Evolutionary conservation across 2,888 invertebrate genomes (phyloP), one percentile per base, ranked within the genome.

Genomic region (Lithosia quadra): DNA sequence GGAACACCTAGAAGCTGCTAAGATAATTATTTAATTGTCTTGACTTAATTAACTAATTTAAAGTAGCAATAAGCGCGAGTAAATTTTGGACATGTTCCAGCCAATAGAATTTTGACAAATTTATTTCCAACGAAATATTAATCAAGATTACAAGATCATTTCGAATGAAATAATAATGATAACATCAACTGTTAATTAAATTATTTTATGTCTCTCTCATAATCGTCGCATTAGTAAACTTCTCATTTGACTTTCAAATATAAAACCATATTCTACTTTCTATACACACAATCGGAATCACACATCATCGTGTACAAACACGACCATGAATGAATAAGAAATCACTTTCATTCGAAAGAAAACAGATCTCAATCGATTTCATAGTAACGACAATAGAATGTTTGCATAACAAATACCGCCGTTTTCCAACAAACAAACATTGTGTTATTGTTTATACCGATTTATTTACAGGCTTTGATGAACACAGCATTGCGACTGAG

Each of bases 401-500:
- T 73, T 81, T 82, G 78, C 79, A 82, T 84, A 79, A 73, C 77
- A 69, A 69, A 67, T 63, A 22, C 68, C 65, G 74, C 74, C 84
- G 87, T 85, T 83, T 87, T 86, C 86, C 78, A 88, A 84, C 79
- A 84, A 79, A 78, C 69, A 78, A 75, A 75, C 66, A 67, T 39
- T 56, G 55, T 63, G 22, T 57, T 22, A 64, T 56, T 64, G 36
- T 56, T 57, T 56, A 24, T 10, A 64, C 28, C 10, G 57, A 80
- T 67, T 78, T 74, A 81, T 78, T 90, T 86, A 61, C 91, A 94
- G 93, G 92, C 76, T 81, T 90, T 63, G 89, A 89, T 75, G 77
- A 82, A 75, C 85, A 85, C 77, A 87, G 84, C 74, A 82, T 86
- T 69, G 84, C 76, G 59, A 80, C 87, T 67, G 90, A 90, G 72